Conservation (phyloP, 2,797 vertebrate genomes). For the Rhinogobio ventralis region DNA sequence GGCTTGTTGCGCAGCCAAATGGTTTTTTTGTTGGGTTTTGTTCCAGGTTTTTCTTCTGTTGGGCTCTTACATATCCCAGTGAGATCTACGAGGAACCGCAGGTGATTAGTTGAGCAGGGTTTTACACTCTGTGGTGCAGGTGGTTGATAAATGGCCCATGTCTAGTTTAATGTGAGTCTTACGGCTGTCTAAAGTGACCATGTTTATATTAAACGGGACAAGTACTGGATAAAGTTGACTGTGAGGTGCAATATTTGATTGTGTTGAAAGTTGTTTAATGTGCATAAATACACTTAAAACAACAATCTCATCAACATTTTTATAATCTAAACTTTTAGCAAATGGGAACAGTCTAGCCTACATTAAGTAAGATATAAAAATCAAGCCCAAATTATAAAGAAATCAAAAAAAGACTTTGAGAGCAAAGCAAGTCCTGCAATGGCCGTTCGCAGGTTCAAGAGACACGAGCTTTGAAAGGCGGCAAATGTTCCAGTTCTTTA, state of each 20-base stretch:
- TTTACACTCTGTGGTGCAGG: constrained; percentile 53
- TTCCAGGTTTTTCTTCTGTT: constrained; percentile 44
- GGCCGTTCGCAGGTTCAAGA: constrained; percentile 45
- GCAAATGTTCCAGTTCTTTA: constrained; percentile 57
- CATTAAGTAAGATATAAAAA: constrained; percentile 30
- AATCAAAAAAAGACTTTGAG: constrained; percentile 17
- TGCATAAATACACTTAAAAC: neutral
- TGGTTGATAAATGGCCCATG: constrained; percentile 54
- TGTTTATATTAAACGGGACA: constrained; percentile 58
- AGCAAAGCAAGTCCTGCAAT: constrained; percentile 21
- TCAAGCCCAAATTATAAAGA: constrained; percentile 29
- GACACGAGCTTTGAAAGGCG: constrained; percentile 43
- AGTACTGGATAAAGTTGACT: constrained; percentile 36
- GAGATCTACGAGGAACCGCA: constrained; percentile 37
- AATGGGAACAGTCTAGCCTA: constrained; percentile 35
- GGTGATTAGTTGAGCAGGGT: constrained; percentile 61
- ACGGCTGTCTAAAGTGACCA: constrained; percentile 54
- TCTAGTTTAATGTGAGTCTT: constrained; percentile 55
- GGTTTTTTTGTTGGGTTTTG: constrained; percentile 62
- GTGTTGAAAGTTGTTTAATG: constrained; percentile 47
- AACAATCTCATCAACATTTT: neutral
- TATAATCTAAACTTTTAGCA: constrained; percentile 11
- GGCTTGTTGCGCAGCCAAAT: constrained; percentile 62
- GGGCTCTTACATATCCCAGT: constrained; percentile 51
- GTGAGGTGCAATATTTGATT: constrained; percentile 53